These are phyloP conservation scores for Pegoplata infirma DNA, from an alignment of 2,888 invertebrate genomes.

Conservation along the genomic window DNA sequence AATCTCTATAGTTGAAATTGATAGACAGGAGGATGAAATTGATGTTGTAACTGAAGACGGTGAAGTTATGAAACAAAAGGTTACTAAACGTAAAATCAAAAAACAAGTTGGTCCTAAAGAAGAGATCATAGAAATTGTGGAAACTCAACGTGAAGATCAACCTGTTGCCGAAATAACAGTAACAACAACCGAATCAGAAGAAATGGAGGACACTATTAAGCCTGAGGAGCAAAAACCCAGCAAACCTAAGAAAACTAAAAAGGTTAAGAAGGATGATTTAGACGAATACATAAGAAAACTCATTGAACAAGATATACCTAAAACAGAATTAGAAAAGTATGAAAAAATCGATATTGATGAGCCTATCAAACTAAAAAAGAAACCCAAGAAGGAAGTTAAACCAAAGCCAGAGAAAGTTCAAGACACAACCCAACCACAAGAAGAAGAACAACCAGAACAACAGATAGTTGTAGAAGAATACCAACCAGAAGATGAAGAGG, in stretches of 20 bases:
- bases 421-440: constrained; percentile 66
- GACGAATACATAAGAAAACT: constrained; percentile 76
- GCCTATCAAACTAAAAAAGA: constrained; percentile 75
- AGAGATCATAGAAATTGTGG: constrained; percentile 78
- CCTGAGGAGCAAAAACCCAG: constrained; percentile 63
- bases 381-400: constrained; percentile 62
- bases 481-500: constrained; percentile 59
- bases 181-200: constrained; percentile 67
- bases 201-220: constrained; percentile 48
- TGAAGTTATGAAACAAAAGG: constrained; percentile 73
- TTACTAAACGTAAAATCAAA: constrained; percentile 75
- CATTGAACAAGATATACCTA: constrained; percentile 76
- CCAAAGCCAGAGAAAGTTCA: constrained; percentile 63
- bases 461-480: constrained; percentile 66
- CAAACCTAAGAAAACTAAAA: constrained; percentile 74
- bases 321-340: constrained; percentile 77
- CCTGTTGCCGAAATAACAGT: constrained; percentile 78
- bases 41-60: constrained; percentile 69
- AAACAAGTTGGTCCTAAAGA: constrained; percentile 78
- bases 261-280: constrained; percentile 75
- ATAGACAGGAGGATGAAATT: constrained; percentile 58
- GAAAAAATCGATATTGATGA: constrained; percentile 77
- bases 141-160: constrained; percentile 75
- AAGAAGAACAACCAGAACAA: constrained; percentile 64
- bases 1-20: constrained; percentile 57